A percentile compares a stretch with the other conserved stretches of the same genome.
phyloP scores from a whole-genome alignment of 2,113 vertebrate species.

The Crotophaga sulcirostris region DNA sequence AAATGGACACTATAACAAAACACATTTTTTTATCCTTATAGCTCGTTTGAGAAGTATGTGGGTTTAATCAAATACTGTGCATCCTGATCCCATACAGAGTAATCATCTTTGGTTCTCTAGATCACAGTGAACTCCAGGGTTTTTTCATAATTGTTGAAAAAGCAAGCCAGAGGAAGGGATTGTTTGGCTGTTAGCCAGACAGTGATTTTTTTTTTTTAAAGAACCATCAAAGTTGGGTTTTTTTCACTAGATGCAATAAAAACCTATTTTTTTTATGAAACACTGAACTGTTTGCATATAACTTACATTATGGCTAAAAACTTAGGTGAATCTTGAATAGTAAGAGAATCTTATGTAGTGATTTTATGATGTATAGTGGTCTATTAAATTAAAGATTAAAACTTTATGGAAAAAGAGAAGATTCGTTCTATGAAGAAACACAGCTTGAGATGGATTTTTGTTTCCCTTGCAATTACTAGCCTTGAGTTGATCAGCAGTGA shows the following conservation, averaged over 20 bases:
- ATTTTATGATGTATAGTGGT: slow-evolving; percentile 47
- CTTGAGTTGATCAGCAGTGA: background rate
- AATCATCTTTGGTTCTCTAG: slow-evolving; percentile 48
- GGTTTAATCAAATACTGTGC: slow-evolving; percentile 53
- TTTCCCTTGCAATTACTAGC: background rate
- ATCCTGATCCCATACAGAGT: slow-evolving; percentile 24
- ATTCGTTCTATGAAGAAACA: background rate
- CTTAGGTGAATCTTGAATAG: slow-evolving; percentile 8
- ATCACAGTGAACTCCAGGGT: background rate
- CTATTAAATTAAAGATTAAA: slow-evolving; percentile 16
- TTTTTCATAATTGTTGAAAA: slow-evolving; percentile 44
- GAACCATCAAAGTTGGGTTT: background rate
- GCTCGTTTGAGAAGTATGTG: slow-evolving; percentile 34
- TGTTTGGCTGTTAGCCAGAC: slow-evolving; percentile 33
- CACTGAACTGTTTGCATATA: slow-evolving; percentile 13
- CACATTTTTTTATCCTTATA: slow-evolving; percentile 24
- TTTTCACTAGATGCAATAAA: slow-evolving; percentile 52
- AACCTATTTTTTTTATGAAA: slow-evolving; percentile 44
- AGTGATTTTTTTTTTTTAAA: background rate
- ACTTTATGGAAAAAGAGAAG: slow-evolving; percentile 8
- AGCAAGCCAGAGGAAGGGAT: background rate
- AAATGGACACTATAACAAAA: slow-evolving; percentile 42
- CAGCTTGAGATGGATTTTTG: background rate
- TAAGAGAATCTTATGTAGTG: slow-evolving; percentile 41
- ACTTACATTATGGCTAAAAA: background rate